Conservation (phyloP, 92 coral and sea anemone genomes). For the Scolanthus callimorphus region DNA sequence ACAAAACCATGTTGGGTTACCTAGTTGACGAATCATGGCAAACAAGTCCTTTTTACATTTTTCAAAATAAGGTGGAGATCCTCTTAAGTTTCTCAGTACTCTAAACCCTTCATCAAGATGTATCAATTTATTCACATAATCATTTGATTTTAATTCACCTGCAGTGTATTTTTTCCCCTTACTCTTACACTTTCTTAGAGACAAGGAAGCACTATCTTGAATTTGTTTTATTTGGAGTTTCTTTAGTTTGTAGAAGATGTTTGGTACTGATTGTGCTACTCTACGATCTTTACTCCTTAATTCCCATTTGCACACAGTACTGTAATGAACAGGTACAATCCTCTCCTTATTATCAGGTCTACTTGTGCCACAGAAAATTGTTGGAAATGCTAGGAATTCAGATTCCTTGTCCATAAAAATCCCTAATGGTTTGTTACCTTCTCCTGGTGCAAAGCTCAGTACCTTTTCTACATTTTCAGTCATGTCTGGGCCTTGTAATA, state of each 20-base stretch:
- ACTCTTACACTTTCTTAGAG: slow-evolving; percentile 61
- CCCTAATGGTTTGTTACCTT: slow-evolving; percentile 67
- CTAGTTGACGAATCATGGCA: too few relatives aligned
- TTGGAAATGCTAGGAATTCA: slow-evolving; percentile 52
- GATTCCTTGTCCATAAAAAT: slow-evolving; percentile 46
- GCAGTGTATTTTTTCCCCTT: slow-evolving; percentile 60
- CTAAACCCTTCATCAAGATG: slow-evolving; percentile 63
- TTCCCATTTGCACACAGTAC: slow-evolving; percentile 65
- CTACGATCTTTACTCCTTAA: slow-evolving; percentile 64
- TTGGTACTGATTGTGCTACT: slow-evolving; percentile 74
- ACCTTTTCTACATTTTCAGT: too few relatives aligned
- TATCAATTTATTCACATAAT: slow-evolving; percentile 47
- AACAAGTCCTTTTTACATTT: slow-evolving; percentile 62
- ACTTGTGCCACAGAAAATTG: slow-evolving; percentile 62
- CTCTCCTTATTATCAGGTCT: slow-evolving; percentile 59
- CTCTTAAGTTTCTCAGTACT: slow-evolving; percentile 56
- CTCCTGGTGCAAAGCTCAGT: slow-evolving; percentile 72
- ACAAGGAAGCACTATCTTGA: slow-evolving; percentile 45
- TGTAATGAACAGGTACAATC: slow-evolving; percentile 46
- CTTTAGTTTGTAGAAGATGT: slow-evolving; percentile 59
- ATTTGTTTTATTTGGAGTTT: slow-evolving; percentile 68
- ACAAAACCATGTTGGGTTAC: too few relatives aligned
- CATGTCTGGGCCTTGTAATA: slow-evolving; percentile 54
- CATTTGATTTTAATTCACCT: slow-evolving; percentile 54
- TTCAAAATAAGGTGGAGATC: slow-evolving; percentile 68